A percentile compares a stretch with the other conserved stretches of the same genome.
phyloP scores from a whole-genome alignment of 2,113 vertebrate species.

The Phrynosoma blainvillii region DNA sequence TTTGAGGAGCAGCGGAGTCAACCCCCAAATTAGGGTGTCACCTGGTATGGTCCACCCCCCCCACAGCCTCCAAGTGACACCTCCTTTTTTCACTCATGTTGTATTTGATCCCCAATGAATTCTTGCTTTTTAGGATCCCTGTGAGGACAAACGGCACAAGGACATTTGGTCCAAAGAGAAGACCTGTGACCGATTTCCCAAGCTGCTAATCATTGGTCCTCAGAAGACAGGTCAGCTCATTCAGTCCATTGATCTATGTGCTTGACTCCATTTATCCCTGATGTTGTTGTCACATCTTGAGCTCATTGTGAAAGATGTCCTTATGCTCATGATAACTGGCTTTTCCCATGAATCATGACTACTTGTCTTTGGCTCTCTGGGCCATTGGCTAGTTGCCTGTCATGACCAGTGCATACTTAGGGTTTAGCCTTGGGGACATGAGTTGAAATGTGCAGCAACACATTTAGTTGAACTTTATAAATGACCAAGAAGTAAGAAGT shows the following conservation, averaged over 20 bases:
- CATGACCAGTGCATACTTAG: background rate
- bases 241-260: conserved; percentile 5
- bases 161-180: conserved; percentile 99
- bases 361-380: background rate
- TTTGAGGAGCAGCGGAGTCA: too few species aligned
- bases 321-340: background rate
- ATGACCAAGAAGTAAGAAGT: too few species aligned
- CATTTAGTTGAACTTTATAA: too few species aligned
- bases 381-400: background rate
- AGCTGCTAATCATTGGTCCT: conserved; percentile 95
- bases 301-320: background rate
- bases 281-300: background rate
- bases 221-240: conserved; percentile 90
- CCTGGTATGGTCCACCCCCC: too few species aligned
- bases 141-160: conserved; percentile 97
- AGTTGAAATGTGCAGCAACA: background rate
- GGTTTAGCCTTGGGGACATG: background rate
- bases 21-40: too few species aligned
- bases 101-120: background rate
- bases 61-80: too few species aligned
- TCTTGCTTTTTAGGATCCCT: conserved; percentile 87
- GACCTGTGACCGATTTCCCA: conserved; percentile 97
- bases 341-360: background rate
- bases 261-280: background rate
- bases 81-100: background rate